Base-by-base conservation (phyloP, 2,797 vertebrate genomes). In the Mus caroli region DNA sequence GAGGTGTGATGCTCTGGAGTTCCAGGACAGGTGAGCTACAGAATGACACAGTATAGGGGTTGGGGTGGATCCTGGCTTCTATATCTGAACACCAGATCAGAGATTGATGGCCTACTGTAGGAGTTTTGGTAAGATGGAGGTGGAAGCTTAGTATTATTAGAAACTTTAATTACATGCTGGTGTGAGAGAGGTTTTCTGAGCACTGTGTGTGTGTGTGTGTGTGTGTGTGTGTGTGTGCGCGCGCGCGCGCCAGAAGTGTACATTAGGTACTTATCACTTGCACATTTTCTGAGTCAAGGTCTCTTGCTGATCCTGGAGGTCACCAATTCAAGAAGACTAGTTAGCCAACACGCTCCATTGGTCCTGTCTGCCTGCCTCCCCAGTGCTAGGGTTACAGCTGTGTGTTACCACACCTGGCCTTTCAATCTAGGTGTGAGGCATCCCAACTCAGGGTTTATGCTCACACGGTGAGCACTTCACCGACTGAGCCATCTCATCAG, bases 61-160 rank as follows among this genome's bases (percentile, higher is more conserved):
- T 1, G n/a, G 52, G 11, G 22, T 60, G n/a, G 22, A 15, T 28
- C n/a, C 60, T 89, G 75, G 37, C 37, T 82, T n/a, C 60, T 31
- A 40, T 83, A 54, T 86, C 52, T 92, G 67, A 91, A 13, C 79
- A 56, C 56, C 40, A 64, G 79, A 60, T 15, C n/a, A 87, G 43
- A 43, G 77, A 88, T 13, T 58, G 54, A 40, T 83, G 75, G 8
- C 15, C 20, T 73, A 22, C 34, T 64, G 0, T 26, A 2, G 20
- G 34, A 31, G 37, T 77, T 94, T 96, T 78, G 52, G 89, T 92
- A 89, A 69, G 50, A 83, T 73, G 54, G 46, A 46, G 46, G 46
- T 46, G 46, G 46, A 94, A 91, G 75, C 90, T 94, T 88, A 76
- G 40, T 94, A 60, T 88, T 84, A 92, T 84, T 40, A 15, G 26